These are phyloP conservation scores for Habrosyne pyritoides DNA, from an alignment of 2,888 invertebrate species.

Conservation along the genomic window DNA sequence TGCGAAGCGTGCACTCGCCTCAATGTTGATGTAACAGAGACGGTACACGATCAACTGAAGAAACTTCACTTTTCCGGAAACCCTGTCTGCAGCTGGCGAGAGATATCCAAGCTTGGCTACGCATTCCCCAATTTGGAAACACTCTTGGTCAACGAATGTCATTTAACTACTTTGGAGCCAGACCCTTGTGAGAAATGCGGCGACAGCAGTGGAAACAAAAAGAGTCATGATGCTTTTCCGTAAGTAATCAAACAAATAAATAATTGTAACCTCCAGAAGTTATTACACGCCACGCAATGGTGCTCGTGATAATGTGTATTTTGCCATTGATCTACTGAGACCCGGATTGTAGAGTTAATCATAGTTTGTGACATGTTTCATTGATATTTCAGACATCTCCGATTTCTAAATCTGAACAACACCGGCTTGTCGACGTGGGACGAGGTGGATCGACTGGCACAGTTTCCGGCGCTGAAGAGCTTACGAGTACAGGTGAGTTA, in stretches of 20 bases:
- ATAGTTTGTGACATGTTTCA: conserved; percentile 31
- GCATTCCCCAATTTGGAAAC: conserved; percentile 94
- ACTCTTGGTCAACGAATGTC: conserved; percentile 93
- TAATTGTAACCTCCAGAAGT: conserved; percentile 18
- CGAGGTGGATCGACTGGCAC: conserved; percentile 93
- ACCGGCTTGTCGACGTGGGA: conserved; percentile 93
- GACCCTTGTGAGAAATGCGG: conserved; percentile 84
- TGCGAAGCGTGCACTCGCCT: conserved; percentile 73
- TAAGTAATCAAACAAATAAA: conserved; percentile 51
- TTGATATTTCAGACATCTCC: conserved; percentile 84
- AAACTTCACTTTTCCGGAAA: conserved; percentile 95
- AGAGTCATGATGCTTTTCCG: conserved; percentile 85
- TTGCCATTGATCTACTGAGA: conserved; percentile 69
- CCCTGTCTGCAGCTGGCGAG: conserved; percentile 92
- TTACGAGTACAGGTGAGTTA: conserved; percentile 89
- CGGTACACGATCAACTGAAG: conserved; percentile 87
- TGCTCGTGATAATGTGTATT: conserved; percentile 44
- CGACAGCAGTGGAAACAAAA: conserved; percentile 74
- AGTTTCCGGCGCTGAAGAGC: conserved; percentile 92
- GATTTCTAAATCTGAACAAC: conserved; percentile 93
- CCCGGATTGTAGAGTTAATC: conserved; percentile 17
- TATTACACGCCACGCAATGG: conserved; percentile 25
- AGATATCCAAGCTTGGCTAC: conserved; percentile 92
- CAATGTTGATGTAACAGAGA: conserved; percentile 60
- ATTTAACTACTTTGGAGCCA: conserved; percentile 85